A percentile compares a stretch with the other conserved stretches of the same genome.
Evolutionary conservation across 2,113 vertebrate species (phyloP).

Genomic region (Tetraodon nigroviridis): DNA sequence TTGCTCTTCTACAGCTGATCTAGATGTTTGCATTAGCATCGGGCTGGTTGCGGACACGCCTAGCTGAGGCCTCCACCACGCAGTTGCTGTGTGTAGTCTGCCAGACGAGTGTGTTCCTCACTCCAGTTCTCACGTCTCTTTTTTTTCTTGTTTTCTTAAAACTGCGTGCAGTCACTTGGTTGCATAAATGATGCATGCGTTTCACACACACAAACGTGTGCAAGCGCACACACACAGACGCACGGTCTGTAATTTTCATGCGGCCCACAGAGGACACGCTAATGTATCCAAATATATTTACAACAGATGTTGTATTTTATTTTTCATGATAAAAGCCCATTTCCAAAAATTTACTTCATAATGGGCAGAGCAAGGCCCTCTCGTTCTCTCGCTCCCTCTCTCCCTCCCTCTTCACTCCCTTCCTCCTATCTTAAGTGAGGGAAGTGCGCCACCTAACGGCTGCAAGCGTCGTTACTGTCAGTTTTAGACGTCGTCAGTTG

Average conservation of each 20-base stretch:
- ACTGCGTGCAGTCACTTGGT: no score
- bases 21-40: no score
- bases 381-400: conserved; percentile 11
- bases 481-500: no score
- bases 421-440: conserved; percentile 56
- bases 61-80: no score
- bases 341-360: conserved; percentile 76
- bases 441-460: conserved; percentile 78
- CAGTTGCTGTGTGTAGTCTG: conserved; percentile 32
- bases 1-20: not conserved
- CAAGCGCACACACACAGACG: not conserved
- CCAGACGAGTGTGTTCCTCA: conserved; percentile 32
- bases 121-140: conserved; percentile 22
- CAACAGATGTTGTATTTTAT: conserved; percentile 82
- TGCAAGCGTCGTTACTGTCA: conserved; percentile 7
- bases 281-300: conserved; percentile 82
- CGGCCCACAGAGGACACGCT: conserved; percentile 73
- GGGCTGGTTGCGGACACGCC: no score
- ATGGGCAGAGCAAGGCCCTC: conserved; percentile 61
- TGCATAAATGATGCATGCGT: no score
- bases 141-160: conserved; percentile 6
- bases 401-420: conserved; percentile 18
- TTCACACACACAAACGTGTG: conserved; percentile 23
- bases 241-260: conserved; percentile 73
- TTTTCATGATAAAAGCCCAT: conserved; percentile 80